These are phyloP conservation scores for Pherbina coryleti DNA, from an alignment of 2,888 invertebrate genomes.

Conservation along the genomic window DNA sequence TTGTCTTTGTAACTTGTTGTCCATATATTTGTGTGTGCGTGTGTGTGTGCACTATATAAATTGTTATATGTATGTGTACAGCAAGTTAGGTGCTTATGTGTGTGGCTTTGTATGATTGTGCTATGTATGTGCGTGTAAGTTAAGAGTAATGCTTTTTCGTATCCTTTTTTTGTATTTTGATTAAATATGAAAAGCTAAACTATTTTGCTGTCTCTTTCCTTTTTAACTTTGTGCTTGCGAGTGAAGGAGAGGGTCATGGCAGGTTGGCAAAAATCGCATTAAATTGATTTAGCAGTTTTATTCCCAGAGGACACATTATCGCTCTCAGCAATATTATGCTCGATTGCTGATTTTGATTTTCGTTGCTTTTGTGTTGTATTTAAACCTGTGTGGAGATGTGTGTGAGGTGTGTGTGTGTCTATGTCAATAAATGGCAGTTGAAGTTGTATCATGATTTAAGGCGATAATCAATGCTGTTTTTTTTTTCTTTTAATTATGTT, in stretches of 20 bases:
- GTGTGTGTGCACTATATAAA: not conserved
- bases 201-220: conserved; percentile 35
- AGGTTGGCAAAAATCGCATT: conserved; percentile 41
- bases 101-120: not conserved
- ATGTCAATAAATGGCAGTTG: not conserved
- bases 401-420: not conserved
- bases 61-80: too few relatives aligned
- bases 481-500: not conserved
- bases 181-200: conserved; percentile 30
- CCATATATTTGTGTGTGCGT: conserved; percentile 31
- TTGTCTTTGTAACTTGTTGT: conserved; percentile 30
- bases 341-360: conserved; percentile 41
- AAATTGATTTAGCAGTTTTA: conserved; percentile 46
- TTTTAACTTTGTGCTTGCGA: not conserved
- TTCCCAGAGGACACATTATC: conserved; percentile 45
- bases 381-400: too few relatives aligned
- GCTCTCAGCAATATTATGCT: conserved; percentile 37
- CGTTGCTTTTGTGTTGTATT: conserved; percentile 20
- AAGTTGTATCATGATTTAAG: not conserved
- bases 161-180: not conserved
- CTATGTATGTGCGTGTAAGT: not conserved
- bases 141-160: not conserved
- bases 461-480: not conserved
- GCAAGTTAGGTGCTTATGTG: not conserved
- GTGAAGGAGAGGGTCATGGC: not conserved